Evolutionary conservation across 2,113 vertebrate genomes (phyloP), one percentile per base, ranked within the genome.

Genomic region (Bufo gargarizans): DNA sequence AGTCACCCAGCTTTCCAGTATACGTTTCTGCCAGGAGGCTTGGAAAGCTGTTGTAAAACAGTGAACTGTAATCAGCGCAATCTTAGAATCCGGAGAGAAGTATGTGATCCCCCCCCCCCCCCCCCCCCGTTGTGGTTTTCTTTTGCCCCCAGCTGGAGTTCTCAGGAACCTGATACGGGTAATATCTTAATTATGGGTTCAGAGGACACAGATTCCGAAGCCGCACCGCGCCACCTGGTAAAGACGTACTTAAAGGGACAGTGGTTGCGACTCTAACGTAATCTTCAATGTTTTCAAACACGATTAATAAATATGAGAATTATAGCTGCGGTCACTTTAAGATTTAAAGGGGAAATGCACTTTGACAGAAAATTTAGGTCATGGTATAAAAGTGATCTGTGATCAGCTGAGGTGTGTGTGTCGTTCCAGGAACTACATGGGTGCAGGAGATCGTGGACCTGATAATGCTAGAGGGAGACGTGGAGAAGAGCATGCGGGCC

Each of bases 391-490:
- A 33, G 33, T 33, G 33, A 33, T 33, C 33, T 33, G 33, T 33
- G 61, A 65, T 65, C 61, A n/a, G 20, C 20, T 67, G 7, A 67
- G 9, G 10, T 74, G 16, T 17, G 0, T 17, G 67, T 71, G 43
- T 74, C 49, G 0, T 19, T 47, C 5, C 89, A 93, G 94, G 93
- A 7, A 93, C 93, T n/a, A 94, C 92, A 0, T 94, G 93, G 94
- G 92, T 92, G 67, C 93, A 94, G 84, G 93, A 94, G 88, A 93
- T 93, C 0, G 90, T 94, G 50, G 93, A 93, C 72, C 90, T 93
- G 90, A 91, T 93, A 17, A 84, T 92, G 20, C 92, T 93, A 17
- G 89, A 91, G 0, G 92, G 92, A 2, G 91, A 93, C 5, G 20
- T 91, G 53, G 83, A 90, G 87, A 92, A 91, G 84, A 92, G 91